Evolutionary conservation across 2,888 invertebrate genomes (phyloP).

Genomic region (Ectemnius lituratus): DNA sequence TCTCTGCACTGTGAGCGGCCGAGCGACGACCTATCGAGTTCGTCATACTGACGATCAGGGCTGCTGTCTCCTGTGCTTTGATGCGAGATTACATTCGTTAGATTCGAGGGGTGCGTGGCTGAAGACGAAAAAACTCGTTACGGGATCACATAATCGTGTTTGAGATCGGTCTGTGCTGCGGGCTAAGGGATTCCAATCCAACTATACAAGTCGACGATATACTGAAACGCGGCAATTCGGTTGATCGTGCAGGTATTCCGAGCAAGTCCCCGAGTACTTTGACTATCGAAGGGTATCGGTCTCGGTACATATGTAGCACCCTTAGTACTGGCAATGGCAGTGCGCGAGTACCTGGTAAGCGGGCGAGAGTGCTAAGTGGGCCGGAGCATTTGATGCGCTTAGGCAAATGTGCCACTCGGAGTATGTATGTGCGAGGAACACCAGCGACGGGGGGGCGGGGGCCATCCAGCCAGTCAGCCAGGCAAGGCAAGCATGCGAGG

Average conservation of each 20-base stretch:
- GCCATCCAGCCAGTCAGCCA: neutral
- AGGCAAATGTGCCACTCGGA: constrained; percentile 75
- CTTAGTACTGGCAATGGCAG: constrained; percentile 25
- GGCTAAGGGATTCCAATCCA: no score
- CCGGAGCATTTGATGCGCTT: constrained; percentile 72
- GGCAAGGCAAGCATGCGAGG: constrained; percentile 24
- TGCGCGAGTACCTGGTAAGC: constrained; percentile 62
- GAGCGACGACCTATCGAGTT: constrained; percentile 56
- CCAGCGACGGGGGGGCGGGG: constrained; percentile 26
- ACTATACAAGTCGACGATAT: no score
- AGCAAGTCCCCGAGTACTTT: constrained; percentile 9
- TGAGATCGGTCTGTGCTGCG: no score
- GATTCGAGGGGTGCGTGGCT: constrained; percentile 39
- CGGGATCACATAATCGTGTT: constrained; percentile 46
- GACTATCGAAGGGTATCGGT: neutral
- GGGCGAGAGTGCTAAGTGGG: constrained; percentile 64
- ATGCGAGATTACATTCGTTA: constrained; percentile 70
- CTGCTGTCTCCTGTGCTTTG: constrained; percentile 64
- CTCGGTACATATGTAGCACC: neutral
- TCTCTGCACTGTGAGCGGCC: constrained; percentile 27
- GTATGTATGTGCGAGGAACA: constrained; percentile 19
- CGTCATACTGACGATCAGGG: constrained; percentile 50
- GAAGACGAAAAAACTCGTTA: constrained; percentile 60
- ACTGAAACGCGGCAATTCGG: no score
- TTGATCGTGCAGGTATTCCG: neutral